Conservation (phyloP, 2,797 vertebrate genomes). For the Psittacula derbiana region DNA sequence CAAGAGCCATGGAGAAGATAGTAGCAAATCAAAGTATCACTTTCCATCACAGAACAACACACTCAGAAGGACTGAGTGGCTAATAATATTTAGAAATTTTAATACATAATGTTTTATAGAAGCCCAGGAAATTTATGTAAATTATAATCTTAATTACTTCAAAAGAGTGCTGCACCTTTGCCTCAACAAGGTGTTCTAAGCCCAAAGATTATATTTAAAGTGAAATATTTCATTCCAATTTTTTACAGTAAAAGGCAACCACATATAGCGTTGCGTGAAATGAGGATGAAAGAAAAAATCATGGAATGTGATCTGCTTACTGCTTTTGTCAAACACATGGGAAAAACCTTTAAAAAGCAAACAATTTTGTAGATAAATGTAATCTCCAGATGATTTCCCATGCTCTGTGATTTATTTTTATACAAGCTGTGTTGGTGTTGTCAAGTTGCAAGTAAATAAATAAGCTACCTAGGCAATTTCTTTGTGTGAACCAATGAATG, state of each 20-base stretch:
- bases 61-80: not conserved
- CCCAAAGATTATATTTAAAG: constrained; percentile 31
- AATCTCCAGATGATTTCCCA: constrained; percentile 15
- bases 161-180: constrained; percentile 1
- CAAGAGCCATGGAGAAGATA: not conserved
- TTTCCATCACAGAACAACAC: not conserved
- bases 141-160: constrained; percentile 25
- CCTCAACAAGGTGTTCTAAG: constrained; percentile 7
- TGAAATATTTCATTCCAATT: not conserved
- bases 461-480: not conserved
- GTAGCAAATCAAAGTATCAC: not conserved
- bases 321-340: not conserved
- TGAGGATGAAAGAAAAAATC: not conserved
- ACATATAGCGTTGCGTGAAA: not conserved
- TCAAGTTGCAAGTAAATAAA: not conserved
- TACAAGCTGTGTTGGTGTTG: not conserved
- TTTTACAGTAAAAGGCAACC: not conserved
- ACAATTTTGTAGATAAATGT: not conserved
- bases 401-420: not conserved
- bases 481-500: not conserved
- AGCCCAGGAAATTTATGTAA: constrained; percentile 15
- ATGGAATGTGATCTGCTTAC: not conserved
- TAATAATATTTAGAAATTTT: constrained; percentile 50
- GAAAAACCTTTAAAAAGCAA: constrained; percentile 20
- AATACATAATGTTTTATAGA: not conserved